phyloP scores from a whole-genome alignment of 2,888 invertebrate species.

The Ceraclea dissimilis region DNA sequence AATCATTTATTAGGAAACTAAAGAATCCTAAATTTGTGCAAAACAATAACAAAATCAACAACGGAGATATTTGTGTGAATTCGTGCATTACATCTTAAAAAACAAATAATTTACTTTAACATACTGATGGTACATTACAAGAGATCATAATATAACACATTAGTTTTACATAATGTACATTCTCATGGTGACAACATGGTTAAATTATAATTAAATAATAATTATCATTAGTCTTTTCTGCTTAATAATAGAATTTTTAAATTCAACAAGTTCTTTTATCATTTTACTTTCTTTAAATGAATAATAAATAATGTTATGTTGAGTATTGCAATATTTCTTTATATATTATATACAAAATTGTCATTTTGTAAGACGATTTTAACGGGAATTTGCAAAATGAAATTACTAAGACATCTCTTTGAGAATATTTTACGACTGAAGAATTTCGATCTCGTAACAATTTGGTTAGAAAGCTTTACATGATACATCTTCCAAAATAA shows the following conservation, averaged over 20 bases:
- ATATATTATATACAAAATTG: neutral
- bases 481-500: neutral
- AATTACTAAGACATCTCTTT: too few species aligned
- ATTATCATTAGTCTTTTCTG: conserved; percentile 2
- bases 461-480: too few species aligned
- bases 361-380: too few species aligned
- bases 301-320: neutral
- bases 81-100: neutral
- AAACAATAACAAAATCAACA: conserved; percentile 1
- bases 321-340: neutral
- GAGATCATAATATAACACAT: neutral
- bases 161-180: neutral
- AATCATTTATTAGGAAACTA: neutral
- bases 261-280: neutral
- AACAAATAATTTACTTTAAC: neutral
- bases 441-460: too few species aligned
- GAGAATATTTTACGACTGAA: too few species aligned
- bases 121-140: neutral
- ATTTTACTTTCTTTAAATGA: neutral
- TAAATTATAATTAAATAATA: neutral
- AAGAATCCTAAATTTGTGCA: conserved; percentile 1
- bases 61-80: conserved; percentile 1
- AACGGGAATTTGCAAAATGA: too few species aligned
- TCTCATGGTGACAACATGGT: neutral
- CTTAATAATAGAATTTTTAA: neutral